Conservation (phyloP, 2,888 invertebrate species). For the Parnassius orleans region DNA sequence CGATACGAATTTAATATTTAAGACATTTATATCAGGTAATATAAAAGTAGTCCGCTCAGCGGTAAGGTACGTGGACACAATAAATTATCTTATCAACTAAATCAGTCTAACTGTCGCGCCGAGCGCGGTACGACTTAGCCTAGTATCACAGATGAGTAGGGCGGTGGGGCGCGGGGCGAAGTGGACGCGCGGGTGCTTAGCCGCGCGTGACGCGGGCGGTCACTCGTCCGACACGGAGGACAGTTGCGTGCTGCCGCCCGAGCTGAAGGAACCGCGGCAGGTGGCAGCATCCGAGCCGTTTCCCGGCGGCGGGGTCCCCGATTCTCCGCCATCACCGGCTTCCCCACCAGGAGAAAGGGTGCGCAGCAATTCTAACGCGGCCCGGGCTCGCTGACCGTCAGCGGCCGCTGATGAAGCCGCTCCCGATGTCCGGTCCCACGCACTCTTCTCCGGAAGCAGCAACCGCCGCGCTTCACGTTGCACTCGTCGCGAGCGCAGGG, state of each 20-base stretch:
- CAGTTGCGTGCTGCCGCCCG: slow-evolving; percentile 83
- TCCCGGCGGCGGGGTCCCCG: slow-evolving; percentile 38
- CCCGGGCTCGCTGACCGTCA: slow-evolving; percentile 75
- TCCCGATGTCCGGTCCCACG: slow-evolving; percentile 76
- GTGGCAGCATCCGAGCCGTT: slow-evolving; percentile 76
- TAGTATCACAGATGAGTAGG: slow-evolving; percentile 80
- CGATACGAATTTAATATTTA: slow-evolving; percentile 61
- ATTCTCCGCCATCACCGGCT: slow-evolving; percentile 49
- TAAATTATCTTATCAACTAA: slow-evolving; percentile 76
- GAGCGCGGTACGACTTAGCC: slow-evolving; percentile 72
- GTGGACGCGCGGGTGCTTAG: slow-evolving; percentile 53
- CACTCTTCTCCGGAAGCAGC: slow-evolving; percentile 67
- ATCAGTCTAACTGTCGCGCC: slow-evolving; percentile 79
- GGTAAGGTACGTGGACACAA: slow-evolving; percentile 79
- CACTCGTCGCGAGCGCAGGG: slow-evolving; percentile 86
- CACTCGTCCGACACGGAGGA: slow-evolving; percentile 83
- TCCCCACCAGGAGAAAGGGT: slow-evolving; percentile 70
- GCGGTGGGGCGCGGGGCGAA: slow-evolving; percentile 75
- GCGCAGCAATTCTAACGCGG: slow-evolving; percentile 65
- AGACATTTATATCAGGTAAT: slow-evolving; percentile 69
- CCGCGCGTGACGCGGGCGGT: slow-evolving; percentile 47
- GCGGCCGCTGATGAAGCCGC: slow-evolving; percentile 79
- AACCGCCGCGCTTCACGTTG: slow-evolving; percentile 68
- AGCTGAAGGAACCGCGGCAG: slow-evolving; percentile 83
- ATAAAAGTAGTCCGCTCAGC: slow-evolving; percentile 74